A percentile compares a stretch with the other conserved stretches of the same genome.
Conservation (phyloP, 2,113 vertebrate species). For the Cinclus mexicanus region DNA sequence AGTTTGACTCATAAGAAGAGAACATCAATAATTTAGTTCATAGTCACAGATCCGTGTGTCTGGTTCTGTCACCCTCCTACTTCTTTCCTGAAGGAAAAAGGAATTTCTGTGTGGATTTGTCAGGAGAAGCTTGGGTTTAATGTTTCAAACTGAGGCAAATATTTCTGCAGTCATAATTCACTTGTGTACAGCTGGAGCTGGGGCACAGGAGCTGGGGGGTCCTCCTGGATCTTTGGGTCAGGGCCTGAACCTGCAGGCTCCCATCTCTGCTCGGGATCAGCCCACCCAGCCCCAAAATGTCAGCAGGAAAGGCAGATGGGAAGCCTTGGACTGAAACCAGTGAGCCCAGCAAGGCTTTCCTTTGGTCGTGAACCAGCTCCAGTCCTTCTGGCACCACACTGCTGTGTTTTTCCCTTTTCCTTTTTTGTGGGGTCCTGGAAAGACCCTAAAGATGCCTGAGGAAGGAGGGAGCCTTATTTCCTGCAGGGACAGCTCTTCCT, state of each 20-base stretch:
- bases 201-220: neutral
- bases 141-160: neutral
- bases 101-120: neutral
- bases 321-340: neutral
- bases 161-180: neutral
- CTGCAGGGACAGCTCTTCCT: neutral
- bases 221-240: neutral
- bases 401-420: neutral
- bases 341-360: neutral
- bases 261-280: neutral
- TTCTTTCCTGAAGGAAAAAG: neutral
- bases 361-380: neutral
- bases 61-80: neutral
- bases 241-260: neutral
- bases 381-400: neutral
- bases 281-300: neutral
- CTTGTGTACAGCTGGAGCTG: neutral
- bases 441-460: neutral
- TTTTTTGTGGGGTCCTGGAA: neutral
- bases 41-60: neutral
- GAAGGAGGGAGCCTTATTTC: neutral
- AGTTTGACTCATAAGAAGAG: neutral
- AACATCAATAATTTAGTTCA: constrained; percentile 10
- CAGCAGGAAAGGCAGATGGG: neutral
- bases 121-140: neutral